Percentiles rank a stretch among this genome's conserved stretches.
Conservation (phyloP, 2,888 invertebrate genomes). For the Chrysopilus asiliformis region DNA sequence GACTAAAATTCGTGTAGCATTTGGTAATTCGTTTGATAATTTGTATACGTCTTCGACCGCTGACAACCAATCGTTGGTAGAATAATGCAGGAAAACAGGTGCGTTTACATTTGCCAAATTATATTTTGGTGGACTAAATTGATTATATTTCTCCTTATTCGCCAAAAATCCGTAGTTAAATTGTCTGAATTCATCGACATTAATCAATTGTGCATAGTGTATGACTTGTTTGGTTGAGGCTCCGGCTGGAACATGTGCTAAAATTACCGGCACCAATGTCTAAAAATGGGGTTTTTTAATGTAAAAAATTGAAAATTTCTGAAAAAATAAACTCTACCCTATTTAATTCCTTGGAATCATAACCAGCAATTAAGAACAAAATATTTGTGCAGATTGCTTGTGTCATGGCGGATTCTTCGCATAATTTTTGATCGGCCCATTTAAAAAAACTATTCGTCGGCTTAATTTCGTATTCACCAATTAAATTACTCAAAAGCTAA, state of each 20-base stretch:
- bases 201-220: conserved; percentile 41
- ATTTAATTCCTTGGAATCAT: too few relatives aligned
- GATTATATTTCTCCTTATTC: conserved; percentile 41
- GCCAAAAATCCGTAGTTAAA: conserved; percentile 45
- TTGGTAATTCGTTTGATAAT: too few relatives aligned
- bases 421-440: background rate
- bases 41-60: too few relatives aligned
- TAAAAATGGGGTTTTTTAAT: conserved; percentile 1
- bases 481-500: too few relatives aligned
- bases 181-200: conserved; percentile 37
- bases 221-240: conserved; percentile 47
- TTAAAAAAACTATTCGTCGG: too few relatives aligned
- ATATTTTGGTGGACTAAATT: conserved; percentile 40
- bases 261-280: conserved; percentile 44
- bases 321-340: background rate
- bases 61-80: conserved; percentile 64
- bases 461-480: too few relatives aligned
- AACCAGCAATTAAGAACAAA: background rate
- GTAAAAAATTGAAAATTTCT: background rate
- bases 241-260: conserved; percentile 49
- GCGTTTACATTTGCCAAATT: conserved; percentile 35
- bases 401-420: background rate
- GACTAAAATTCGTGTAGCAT: too few relatives aligned
- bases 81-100: conserved; percentile 47
- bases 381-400: background rate